Conservation (phyloP, 2,888 invertebrate species). For the Acanthoscelides obtectus region DNA sequence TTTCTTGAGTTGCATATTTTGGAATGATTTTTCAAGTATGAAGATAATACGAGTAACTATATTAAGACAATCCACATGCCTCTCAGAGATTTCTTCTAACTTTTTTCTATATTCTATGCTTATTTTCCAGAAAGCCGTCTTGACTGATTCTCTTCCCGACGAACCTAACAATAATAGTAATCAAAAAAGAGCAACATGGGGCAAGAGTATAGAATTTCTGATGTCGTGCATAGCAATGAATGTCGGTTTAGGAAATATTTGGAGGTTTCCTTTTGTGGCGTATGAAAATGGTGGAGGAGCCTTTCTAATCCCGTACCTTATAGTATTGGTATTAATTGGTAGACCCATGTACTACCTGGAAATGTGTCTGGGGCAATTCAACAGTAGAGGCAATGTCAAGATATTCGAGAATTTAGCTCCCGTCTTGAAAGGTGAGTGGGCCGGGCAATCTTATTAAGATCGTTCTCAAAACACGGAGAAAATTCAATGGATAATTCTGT, state of each 20-base stretch:
- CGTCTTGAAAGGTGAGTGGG: constrained; percentile 65
- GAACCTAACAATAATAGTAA: constrained; percentile 6
- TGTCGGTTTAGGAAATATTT: constrained; percentile 63
- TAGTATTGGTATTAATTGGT: constrained; percentile 62
- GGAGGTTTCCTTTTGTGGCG: constrained; percentile 63
- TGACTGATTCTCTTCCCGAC: neutral
- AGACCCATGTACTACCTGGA: constrained; percentile 82
- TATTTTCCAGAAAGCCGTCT: neutral
- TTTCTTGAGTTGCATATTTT: too few species aligned
- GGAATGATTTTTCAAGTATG: too few species aligned
- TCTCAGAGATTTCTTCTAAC: too few species aligned
- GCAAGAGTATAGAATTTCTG: constrained; percentile 58
- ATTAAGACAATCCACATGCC: too few species aligned
- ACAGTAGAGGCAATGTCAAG: constrained; percentile 71
- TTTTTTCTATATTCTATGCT: neutral
- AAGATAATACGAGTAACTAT: too few species aligned
- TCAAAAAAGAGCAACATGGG: constrained; percentile 50
- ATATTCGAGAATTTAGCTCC: constrained; percentile 66
- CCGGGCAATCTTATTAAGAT: neutral
- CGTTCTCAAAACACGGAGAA: too few species aligned
- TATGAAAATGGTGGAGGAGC: constrained; percentile 65
- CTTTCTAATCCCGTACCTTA: constrained; percentile 61
- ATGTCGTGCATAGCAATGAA: constrained; percentile 62
- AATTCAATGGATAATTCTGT: too few species aligned
- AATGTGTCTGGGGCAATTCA: constrained; percentile 77